Conservation (phyloP, 1,140 invertebrate genomes). For the Pristionchus pacificus region DNA sequence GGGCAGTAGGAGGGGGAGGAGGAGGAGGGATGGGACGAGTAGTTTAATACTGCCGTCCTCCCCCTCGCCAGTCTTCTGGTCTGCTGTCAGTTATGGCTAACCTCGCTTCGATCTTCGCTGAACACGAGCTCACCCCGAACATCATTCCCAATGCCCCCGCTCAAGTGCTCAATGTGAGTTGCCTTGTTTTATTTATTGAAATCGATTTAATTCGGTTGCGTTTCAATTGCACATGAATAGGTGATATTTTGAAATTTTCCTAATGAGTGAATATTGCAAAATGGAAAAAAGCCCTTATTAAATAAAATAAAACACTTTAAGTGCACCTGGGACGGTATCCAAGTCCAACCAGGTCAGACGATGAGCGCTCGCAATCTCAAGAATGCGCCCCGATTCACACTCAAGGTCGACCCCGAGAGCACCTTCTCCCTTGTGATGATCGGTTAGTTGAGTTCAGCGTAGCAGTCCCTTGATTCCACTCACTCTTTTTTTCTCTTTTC, state of each 20-base stretch:
- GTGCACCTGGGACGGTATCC: conserved; percentile 55
- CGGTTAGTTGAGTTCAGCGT: conserved; percentile 36
- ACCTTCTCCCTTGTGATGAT: conserved; percentile 57
- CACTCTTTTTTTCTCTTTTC: not conserved
- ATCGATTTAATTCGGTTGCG: not conserved
- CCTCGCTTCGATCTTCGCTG: conserved; percentile 40
- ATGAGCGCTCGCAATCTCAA: conserved; percentile 49
- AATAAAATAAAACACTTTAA: conserved; percentile 14
- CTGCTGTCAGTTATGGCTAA: not conserved
- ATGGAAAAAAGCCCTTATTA: too few species aligned
- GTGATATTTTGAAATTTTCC: too few species aligned
- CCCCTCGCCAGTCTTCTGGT: not conserved
- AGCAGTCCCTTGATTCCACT: not conserved
- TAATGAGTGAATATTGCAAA: too few species aligned
- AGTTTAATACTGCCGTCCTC: too few species aligned
- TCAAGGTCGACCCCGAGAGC: conserved; percentile 54
- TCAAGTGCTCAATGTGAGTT: conserved; percentile 47
- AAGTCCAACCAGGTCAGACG: conserved; percentile 50
- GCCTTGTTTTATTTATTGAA: not conserved
- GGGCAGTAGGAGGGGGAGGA: too few species aligned
- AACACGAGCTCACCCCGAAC: conserved; percentile 49
- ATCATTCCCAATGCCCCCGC: conserved; percentile 48
- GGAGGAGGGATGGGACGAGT: too few species aligned
- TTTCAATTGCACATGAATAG: too few species aligned
- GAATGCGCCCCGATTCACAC: conserved; percentile 52